These are phyloP conservation scores for Galleria mellonella DNA, from an alignment of 1,140 invertebrate species.

Conservation along the genomic window DNA sequence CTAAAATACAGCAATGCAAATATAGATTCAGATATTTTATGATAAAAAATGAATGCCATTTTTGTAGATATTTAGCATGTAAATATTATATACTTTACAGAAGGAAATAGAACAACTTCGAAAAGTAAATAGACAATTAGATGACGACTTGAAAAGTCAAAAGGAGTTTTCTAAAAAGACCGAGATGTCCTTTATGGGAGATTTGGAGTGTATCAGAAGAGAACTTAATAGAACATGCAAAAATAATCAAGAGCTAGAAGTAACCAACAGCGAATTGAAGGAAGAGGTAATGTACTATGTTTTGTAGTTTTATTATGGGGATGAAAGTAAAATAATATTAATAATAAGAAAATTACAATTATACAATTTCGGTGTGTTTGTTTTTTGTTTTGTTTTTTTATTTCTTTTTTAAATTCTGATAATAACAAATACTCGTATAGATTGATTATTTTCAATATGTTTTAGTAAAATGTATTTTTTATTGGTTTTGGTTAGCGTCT, in stretches of 20 bases:
- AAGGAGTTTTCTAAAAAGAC: constrained; percentile 62
- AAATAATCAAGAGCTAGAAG: constrained; percentile 74
- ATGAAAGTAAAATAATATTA: too few species aligned
- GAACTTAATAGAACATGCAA: constrained; percentile 71
- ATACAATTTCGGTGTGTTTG: neutral
- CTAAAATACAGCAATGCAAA: too few species aligned
- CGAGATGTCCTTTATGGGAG: constrained; percentile 60
- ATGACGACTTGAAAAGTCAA: constrained; percentile 59
- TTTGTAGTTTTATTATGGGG: neutral
- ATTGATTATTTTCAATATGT: too few species aligned
- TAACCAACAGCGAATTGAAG: constrained; percentile 76
- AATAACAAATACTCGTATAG: too few species aligned
- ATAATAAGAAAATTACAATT: neutral
- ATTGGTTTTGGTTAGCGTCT: constrained; percentile 11
- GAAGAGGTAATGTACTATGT: constrained; percentile 66
- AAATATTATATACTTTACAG: constrained; percentile 28
- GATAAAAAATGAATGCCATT: too few species aligned
- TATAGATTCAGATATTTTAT: too few species aligned
- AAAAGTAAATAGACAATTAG: constrained; percentile 55
- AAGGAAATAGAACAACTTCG: constrained; percentile 57
- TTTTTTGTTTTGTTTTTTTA: too few species aligned
- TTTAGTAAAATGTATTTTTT: constrained; percentile 4
- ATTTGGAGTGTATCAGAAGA: constrained; percentile 65
- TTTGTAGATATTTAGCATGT: too few species aligned
- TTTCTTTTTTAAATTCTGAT: too few species aligned